These are phyloP conservation scores for Drosophila formosana DNA, from an alignment of 2,888 invertebrate genomes.

Conservation along the genomic window DNA sequence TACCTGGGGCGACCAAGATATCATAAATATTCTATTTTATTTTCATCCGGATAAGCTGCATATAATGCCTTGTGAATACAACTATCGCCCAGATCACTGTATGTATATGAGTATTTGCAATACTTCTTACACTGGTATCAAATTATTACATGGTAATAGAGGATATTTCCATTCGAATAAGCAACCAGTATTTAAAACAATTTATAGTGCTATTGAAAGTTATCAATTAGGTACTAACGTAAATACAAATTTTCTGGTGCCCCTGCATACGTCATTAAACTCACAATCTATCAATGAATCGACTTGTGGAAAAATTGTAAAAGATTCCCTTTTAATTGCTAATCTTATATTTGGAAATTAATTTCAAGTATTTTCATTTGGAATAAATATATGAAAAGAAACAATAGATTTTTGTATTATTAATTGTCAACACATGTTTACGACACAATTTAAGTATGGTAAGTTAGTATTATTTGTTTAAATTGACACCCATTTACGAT, in stretches of 20 bases:
- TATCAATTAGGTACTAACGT: constrained; percentile 87
- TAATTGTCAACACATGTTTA: too few relatives aligned
- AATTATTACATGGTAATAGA: constrained; percentile 94
- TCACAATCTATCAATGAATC: constrained; percentile 87
- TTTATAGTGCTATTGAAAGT: constrained; percentile 87
- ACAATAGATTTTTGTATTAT: too few relatives aligned
- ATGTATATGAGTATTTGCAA: too few relatives aligned
- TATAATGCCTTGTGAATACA: constrained; percentile 89
- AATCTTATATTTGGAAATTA: constrained; percentile 84
- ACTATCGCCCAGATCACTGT: too few relatives aligned
- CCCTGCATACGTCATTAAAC: constrained; percentile 84
- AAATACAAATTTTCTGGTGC: constrained; percentile 70
- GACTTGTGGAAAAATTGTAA: constrained; percentile 88
- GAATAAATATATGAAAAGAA: neutral
- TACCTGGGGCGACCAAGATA: constrained; percentile 99
- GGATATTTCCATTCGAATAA: constrained; percentile 94
- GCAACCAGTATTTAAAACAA: constrained; percentile 92
- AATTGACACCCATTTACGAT: too few relatives aligned
- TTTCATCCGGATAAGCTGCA: constrained; percentile 92
- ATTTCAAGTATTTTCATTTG: constrained; percentile 6
- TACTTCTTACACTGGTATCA: constrained; percentile 78
- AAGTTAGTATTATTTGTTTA: too few relatives aligned
- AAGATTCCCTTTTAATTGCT: constrained; percentile 86
- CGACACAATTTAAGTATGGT: too few relatives aligned
- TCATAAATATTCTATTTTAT: constrained; percentile 94